Base-by-base conservation (phyloP, 2,797 vertebrate genomes). In the Eulemur coronatus region DNA sequence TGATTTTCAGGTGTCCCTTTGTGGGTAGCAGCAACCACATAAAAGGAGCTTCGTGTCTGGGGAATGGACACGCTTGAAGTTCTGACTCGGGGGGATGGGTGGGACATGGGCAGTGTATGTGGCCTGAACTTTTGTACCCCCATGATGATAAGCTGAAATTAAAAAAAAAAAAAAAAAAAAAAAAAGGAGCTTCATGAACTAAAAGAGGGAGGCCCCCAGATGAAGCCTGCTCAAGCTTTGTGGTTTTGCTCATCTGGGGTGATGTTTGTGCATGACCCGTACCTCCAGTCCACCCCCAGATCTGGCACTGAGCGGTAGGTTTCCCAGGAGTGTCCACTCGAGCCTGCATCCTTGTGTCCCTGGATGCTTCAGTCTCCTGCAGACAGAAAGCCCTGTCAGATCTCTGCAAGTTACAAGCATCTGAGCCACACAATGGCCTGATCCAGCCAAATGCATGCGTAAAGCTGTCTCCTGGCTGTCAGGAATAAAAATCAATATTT, bases 401-500 rank as follows among this genome's bases (percentile, higher is more conserved):
- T 73, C 88, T 79, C 76, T 75, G 46, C 18, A 59, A 81, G 63
- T 78, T 88, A 52, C 30, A 85, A 55, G 22, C 48, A 28, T 28
- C 8, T 38, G 55, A 89, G 79, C 41, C 17, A 10, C 89, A 67
- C 0, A 4, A 86, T 61, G 81, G 43, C n/a, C 80, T 12, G 52
- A 69, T 89, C 35, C 63, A 94, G 52, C 55, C 76, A 76, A 86
- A 82, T 91, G 17, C 50, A 12, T 46, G 43, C 50, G 38, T 79
- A 89, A 93, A 86, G 48, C 73, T 95, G 50, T 92, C 93, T 95
- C 61, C 84, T 55, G 50, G 69, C 91, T 75, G 46, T 78, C 73
- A 96, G 72, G 50, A 89, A 90, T 55, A 92, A 91, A 94, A 96
- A 92, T 94, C 96, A 96, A 63, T 95, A 86, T 94, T 97, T 86